phyloP scores from a whole-genome alignment of 2,888 invertebrate genomes.

The Micoletzkya japonica region DNA sequence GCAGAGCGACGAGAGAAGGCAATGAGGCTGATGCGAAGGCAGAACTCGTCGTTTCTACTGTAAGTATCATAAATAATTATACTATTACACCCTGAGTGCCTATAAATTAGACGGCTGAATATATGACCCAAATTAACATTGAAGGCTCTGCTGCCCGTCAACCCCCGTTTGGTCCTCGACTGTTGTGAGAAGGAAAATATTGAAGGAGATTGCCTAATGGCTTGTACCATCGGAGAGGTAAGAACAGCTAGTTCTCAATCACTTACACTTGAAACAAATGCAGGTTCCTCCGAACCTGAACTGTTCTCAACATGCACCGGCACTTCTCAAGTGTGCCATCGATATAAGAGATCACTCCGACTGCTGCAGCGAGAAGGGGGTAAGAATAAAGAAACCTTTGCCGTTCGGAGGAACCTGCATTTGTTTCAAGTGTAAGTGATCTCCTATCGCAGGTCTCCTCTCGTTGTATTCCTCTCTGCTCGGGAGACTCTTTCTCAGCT shows the following conservation, averaged over 20 bases:
- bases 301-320: constrained; percentile 34
- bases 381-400: constrained; percentile 14
- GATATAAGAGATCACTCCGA: constrained; percentile 48
- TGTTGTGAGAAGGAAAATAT: constrained; percentile 29
- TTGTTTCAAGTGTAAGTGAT: background rate
- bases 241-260: background rate
- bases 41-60: constrained; percentile 18
- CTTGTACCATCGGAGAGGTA: constrained; percentile 40
- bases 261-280: background rate
- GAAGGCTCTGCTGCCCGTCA: constrained; percentile 10
- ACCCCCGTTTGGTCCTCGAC: constrained; percentile 20
- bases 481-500: constrained; percentile 34
- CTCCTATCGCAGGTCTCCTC: background rate
- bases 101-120: no score
- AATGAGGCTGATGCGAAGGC: background rate
- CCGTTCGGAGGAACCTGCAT: constrained; percentile 8
- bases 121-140: background rate
- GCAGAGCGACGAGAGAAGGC: constrained; percentile 22
- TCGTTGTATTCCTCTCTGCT: constrained; percentile 43
- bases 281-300: constrained; percentile 22
- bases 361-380: constrained; percentile 38
- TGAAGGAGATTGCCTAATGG: constrained; percentile 37
- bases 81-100: no score
- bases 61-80: background rate
- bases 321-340: constrained; percentile 42